phyloP scores from a whole-genome alignment of 2,888 invertebrate genomes.

The Dascillus cervinus region DNA sequence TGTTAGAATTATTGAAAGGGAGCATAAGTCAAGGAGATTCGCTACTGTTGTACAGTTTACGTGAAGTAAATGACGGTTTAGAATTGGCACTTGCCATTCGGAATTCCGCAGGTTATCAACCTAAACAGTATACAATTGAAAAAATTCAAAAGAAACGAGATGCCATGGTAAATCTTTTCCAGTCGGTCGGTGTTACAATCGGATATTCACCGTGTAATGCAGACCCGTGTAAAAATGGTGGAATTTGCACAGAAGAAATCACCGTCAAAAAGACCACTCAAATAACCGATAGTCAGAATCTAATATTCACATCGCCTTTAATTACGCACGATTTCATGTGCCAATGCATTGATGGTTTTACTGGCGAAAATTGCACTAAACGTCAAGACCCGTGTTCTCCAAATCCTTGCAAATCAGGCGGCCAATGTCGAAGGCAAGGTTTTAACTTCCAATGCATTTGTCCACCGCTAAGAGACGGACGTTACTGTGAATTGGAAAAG shows the following conservation, averaged over 20 bases:
- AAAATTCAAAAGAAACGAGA: slow-evolving; percentile 58
- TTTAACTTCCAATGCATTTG: slow-evolving; percentile 81
- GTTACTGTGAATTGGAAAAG: slow-evolving; percentile 74
- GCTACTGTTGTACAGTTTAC: slow-evolving; percentile 65
- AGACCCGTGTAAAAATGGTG: slow-evolving; percentile 70
- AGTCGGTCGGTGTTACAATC: slow-evolving; percentile 53
- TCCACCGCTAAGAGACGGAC: slow-evolving; percentile 69
- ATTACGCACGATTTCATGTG: slow-evolving; percentile 73
- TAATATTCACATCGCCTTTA: slow-evolving; percentile 77
- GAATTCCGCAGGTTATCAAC: slow-evolving; percentile 52
- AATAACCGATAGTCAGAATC: slow-evolving; percentile 71
- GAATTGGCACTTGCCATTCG: slow-evolving; percentile 65
- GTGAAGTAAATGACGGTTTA: slow-evolving; percentile 56
- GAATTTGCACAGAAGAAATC: slow-evolving; percentile 65
- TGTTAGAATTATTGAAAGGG: slow-evolving; percentile 63
- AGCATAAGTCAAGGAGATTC: slow-evolving; percentile 57
- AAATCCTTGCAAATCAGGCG: slow-evolving; percentile 80
- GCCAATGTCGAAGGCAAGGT: slow-evolving; percentile 75
- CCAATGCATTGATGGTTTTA: slow-evolving; percentile 76
- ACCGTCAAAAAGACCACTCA: slow-evolving; percentile 61
- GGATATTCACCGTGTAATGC: slow-evolving; percentile 71
- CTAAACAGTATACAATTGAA: slow-evolving; percentile 57
- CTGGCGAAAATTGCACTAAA: slow-evolving; percentile 73
- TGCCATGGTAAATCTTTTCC: slow-evolving; percentile 56
- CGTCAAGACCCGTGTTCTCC: slow-evolving; percentile 87